Evolutionary conservation across 2,888 invertebrate species (phyloP).

Genomic region (Erannis defoliaria): DNA sequence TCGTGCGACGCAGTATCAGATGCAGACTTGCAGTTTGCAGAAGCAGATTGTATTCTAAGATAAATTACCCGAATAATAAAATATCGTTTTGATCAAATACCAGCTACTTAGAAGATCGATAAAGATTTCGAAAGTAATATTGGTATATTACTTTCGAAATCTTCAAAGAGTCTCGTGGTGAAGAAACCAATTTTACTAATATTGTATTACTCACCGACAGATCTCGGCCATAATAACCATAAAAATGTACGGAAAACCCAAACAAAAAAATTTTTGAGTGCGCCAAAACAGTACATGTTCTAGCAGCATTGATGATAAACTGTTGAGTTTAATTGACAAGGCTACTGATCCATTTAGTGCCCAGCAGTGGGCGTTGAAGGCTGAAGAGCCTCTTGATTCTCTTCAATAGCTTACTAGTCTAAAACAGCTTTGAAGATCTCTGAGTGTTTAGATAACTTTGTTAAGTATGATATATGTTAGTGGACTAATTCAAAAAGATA

Average conservation of each 20-base stretch:
- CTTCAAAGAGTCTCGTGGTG: neutral
- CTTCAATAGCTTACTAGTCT: slow-evolving; percentile 2
- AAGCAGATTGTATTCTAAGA: neutral
- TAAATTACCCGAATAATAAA: too few relatives aligned
- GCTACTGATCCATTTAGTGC: slow-evolving; percentile 27
- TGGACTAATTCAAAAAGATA: too few relatives aligned
- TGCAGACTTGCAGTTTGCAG: neutral
- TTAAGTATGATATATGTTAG: neutral
- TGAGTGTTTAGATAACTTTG: neutral
- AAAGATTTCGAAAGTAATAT: too few relatives aligned
- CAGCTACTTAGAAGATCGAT: too few relatives aligned
- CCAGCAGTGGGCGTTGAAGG: slow-evolving; percentile 59
- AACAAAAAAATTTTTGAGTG: slow-evolving; percentile 41
- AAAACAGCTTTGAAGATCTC: neutral
- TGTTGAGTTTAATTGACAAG: slow-evolving; percentile 51
- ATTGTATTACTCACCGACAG: slow-evolving; percentile 56
- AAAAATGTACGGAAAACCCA: slow-evolving; percentile 47
- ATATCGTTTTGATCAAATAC: too few relatives aligned
- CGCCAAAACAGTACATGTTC: slow-evolving; percentile 56
- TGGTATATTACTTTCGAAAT: too few relatives aligned
- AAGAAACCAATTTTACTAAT: neutral
- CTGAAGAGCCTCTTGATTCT: slow-evolving; percentile 36
- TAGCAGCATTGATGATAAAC: slow-evolving; percentile 49
- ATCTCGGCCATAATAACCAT: slow-evolving; percentile 48
- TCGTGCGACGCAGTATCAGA: neutral